Conservation (phyloP, 2,888 invertebrate species). For the Microchrysa polita region DNA sequence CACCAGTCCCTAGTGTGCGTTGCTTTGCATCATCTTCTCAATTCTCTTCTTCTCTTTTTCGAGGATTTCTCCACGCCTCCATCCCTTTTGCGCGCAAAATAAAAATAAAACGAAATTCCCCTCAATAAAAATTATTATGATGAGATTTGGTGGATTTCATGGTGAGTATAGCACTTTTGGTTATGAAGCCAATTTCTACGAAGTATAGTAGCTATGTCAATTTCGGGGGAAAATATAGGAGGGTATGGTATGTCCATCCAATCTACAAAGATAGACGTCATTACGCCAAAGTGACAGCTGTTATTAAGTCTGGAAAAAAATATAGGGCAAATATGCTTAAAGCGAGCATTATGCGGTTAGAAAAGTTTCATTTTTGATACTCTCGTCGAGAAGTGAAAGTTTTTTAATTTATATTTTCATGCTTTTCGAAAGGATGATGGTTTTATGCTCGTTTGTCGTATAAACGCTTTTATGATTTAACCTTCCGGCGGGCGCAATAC, state of each 20-base stretch:
- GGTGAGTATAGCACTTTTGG: background rate
- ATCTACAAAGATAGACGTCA: constrained; percentile 21
- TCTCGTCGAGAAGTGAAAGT: constrained; percentile 1
- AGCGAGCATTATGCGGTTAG: constrained; percentile 22
- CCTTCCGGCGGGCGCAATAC: too few species aligned
- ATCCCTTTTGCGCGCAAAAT: background rate
- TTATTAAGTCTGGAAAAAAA: constrained; percentile 25
- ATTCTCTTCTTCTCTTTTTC: background rate
- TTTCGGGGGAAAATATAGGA: too few species aligned
- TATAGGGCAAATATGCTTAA: too few species aligned
- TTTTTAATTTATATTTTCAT: constrained; percentile 24
- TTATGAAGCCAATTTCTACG: background rate
- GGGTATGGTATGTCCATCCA: too few species aligned
- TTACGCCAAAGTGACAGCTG: constrained; percentile 27
- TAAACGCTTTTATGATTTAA: too few species aligned
- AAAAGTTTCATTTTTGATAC: constrained; percentile 14
- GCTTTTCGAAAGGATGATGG: too few species aligned
- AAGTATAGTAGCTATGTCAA: too few species aligned
- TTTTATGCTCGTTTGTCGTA: too few species aligned
- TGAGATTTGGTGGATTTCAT: background rate
- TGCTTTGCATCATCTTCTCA: background rate
- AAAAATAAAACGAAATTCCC: background rate
- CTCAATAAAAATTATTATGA: background rate
- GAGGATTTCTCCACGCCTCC: background rate
- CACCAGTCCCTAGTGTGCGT: too few species aligned